A percentile compares a stretch with the other conserved stretches of the same genome.
phyloP scores from a whole-genome alignment of 2,888 invertebrate genomes.

The Carpatolechia fugitivella region DNA sequence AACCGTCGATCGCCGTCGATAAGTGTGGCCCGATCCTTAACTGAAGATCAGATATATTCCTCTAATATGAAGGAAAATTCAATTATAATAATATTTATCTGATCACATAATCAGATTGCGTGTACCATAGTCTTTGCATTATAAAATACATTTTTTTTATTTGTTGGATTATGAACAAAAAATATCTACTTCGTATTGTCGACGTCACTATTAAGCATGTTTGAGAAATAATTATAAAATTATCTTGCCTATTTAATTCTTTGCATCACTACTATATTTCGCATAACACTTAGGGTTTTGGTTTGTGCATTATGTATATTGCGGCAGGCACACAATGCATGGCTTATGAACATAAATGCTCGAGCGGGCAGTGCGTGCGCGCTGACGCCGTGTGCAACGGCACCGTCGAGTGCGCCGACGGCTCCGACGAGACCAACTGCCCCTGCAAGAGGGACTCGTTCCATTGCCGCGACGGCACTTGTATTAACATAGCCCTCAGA shows the following conservation, averaged over 20 bases:
- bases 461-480: slow-evolving; percentile 82
- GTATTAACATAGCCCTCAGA: slow-evolving; percentile 80
- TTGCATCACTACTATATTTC: slow-evolving; percentile 25
- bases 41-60: too few relatives aligned
- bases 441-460: slow-evolving; percentile 73
- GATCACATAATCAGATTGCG: too few relatives aligned
- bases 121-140: too few relatives aligned
- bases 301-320: slow-evolving; percentile 49
- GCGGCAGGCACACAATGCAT: slow-evolving; percentile 73
- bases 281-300: slow-evolving; percentile 44
- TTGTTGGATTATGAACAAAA: too few relatives aligned
- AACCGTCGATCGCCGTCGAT: too few relatives aligned
- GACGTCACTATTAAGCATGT: too few relatives aligned
- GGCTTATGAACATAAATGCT: slow-evolving; percentile 81
- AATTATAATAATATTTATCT: too few relatives aligned
- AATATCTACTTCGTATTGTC: too few relatives aligned
- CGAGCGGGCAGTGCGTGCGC: slow-evolving; percentile 81
- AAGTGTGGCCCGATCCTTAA: too few relatives aligned
- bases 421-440: slow-evolving; percentile 64
- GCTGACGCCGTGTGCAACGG: slow-evolving; percentile 75
- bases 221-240: too few relatives aligned
- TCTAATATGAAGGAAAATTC: too few relatives aligned
- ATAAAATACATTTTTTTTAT: too few relatives aligned
- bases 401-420: slow-evolving; percentile 72
- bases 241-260: neutral